Conservation (phyloP, 2,797 vertebrate species). For the Eulemur coronatus region DNA sequence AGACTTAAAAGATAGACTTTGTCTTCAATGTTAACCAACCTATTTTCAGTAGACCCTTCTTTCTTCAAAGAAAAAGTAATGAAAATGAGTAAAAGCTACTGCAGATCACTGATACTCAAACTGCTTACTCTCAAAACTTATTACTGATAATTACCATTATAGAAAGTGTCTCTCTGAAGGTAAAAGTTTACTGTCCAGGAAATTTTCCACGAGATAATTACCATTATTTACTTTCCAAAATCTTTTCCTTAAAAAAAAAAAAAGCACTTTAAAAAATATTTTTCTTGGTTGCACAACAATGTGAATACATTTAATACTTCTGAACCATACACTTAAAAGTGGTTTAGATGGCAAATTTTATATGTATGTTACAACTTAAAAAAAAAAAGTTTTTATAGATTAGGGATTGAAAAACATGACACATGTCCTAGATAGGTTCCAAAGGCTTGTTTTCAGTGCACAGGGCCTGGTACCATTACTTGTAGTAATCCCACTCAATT, state of each 20-base stretch:
- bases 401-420: background rate
- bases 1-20: constrained; percentile 20
- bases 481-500: background rate
- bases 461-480: background rate
- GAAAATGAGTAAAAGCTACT: constrained; percentile 23
- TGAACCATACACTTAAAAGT: constrained; percentile 13
- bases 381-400: constrained; percentile 43
- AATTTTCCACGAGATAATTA: constrained; percentile 9
- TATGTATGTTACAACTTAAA: background rate
- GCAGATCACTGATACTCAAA: background rate
- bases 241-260: constrained; percentile 6
- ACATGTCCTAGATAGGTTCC: background rate
- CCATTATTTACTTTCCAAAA: constrained; percentile 8
- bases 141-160: background rate
- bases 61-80: constrained; percentile 19
- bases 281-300: background rate
- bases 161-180: background rate
- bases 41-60: background rate
- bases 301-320: background rate
- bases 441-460: constrained; percentile 17
- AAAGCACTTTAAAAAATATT: background rate
- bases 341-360: background rate
- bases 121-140: constrained; percentile 5
- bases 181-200: constrained; percentile 13
- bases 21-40: constrained; percentile 12